Evolutionary conservation across 1,140 invertebrate genomes (phyloP), one percentile per base, ranked within the genome.

Genomic region (Drosophila rufa): DNA sequence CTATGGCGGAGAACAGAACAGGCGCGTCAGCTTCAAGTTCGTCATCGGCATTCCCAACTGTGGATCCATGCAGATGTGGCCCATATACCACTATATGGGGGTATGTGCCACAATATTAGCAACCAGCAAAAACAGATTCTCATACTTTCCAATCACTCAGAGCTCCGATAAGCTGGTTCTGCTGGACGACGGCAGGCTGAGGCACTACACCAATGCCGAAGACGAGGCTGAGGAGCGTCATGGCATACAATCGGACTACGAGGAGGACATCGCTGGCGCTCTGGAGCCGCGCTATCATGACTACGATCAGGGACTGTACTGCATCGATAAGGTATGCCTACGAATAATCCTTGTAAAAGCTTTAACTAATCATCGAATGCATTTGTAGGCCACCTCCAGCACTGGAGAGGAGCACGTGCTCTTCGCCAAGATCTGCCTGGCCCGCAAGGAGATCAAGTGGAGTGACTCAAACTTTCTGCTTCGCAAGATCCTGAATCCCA

Each of bases 391-490:
- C 1, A 77, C 85, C 46, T 92, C 91, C 12, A 81, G 70, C 38
- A 67, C 60, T 30, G 64, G 84, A 19, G 61, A 69, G 15, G 64
- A 83, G 75, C 53, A 93, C 80, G 56, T 95, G 1, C 94, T 95
- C 58, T 97, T 96, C 92, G 96, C 96, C 0, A 94, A 95, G 74
- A 95, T 97, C 14, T 97, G 97, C 91, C 94, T 95, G 25, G 96
- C 96, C 12, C 95, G 96, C 73, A 94, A 95, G 36, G 93, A 94
- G 58, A 93, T 94, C 33, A 94, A 94, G 76, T 96, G 96, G 96
- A 95, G 94, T 46, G 95, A 96, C 71, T 95, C 95, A 0, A 95
- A 95, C 85, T 96, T 96, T 89, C 79, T 97, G 17, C 94, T 97
- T 93, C 94, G 94, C 53, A 95, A 96, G 92, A 94, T 97, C 38